These are phyloP conservation scores for Exaiptasia diaphana DNA, from an alignment of 64 coral and sea anemone genomes.

Conservation along the genomic window DNA sequence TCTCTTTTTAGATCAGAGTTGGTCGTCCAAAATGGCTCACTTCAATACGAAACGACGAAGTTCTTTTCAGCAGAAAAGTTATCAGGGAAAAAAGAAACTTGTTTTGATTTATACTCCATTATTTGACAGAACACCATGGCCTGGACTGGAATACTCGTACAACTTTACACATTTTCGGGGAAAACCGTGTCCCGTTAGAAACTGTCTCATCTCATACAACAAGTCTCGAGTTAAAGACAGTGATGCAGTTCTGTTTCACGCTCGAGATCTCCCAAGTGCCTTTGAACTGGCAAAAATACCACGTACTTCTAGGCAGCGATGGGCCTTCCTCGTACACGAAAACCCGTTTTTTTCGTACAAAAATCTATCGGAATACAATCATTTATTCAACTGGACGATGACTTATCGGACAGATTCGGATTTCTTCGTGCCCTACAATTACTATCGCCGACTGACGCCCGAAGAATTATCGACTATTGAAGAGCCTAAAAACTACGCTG, in stretches of 20 bases:
- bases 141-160: constrained; percentile 22
- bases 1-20: no score
- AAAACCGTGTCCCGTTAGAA: constrained; percentile 9
- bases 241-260: constrained; percentile 55
- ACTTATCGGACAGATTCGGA: constrained; percentile 58
- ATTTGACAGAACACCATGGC: constrained; percentile 35
- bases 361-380: constrained; percentile 12
- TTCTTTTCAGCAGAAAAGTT: no score
- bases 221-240: background rate
- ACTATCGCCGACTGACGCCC: background rate
- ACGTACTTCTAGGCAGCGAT: background rate
- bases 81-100: background rate
- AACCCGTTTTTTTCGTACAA: constrained; percentile 37
- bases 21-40: no score
- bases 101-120: constrained; percentile 49
- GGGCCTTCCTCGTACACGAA: constrained; percentile 59
- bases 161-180: constrained; percentile 39
- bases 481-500: constrained; percentile 3
- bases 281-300: background rate
- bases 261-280: constrained; percentile 19
- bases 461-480: background rate
- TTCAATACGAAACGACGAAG: no score
- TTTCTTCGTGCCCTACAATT: constrained; percentile 37
- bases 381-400: constrained; percentile 72
- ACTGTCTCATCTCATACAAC: constrained; percentile 24